Base-by-base conservation (phyloP, 2,113 vertebrate species). In the Phalacrocorax pelagicus region DNA sequence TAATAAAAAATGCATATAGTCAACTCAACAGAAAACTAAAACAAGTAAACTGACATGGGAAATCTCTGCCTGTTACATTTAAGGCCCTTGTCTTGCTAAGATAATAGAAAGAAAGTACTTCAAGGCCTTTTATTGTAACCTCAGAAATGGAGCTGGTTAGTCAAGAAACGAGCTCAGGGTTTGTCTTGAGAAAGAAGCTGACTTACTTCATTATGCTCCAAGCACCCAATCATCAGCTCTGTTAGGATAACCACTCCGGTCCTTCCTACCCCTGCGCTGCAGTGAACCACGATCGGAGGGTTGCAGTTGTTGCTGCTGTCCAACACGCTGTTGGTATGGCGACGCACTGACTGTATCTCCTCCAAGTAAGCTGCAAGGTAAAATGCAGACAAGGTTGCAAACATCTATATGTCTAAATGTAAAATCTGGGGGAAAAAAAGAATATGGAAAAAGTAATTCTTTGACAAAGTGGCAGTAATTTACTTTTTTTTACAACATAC, bases 191-290 rank as follows among this genome's bases (percentile, higher is more conserved):
- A 69, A 63, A 66, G 47, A 17, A 57, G 34, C 72, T 21, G 61
- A 87, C 98, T 93, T 94, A 99, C 99, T 96, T 99, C 99, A 6
- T 99, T 99, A 71, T 99, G 99, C 94, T 99, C 99, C 98, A 99
- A 98, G 96, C 99, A 99, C 94, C 98, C 98, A 86, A 99, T 98
- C 99, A 99, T 99, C 81, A 99, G 98, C 80, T 99, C 99, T 1
- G 99, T 98, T 0, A 99, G 98, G 93, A 99, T 99, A 81, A 99
- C 98, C 92, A 99, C 99, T 0, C 99, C 99, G 0, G 99, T 99
- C 57, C 99, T 98, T 1, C 99, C 99, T 36, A 99, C 99, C 0
- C 99, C 99, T 0, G 99, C 99, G 0, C 99, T 99, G 93, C 99
- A 99, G 98, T 99, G 99, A 16, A 99, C 99, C 72, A 99, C 98